These are phyloP conservation scores for Amia ocellicauda DNA, from an alignment of 2,113 vertebrate genomes.

Conservation along the genomic window DNA sequence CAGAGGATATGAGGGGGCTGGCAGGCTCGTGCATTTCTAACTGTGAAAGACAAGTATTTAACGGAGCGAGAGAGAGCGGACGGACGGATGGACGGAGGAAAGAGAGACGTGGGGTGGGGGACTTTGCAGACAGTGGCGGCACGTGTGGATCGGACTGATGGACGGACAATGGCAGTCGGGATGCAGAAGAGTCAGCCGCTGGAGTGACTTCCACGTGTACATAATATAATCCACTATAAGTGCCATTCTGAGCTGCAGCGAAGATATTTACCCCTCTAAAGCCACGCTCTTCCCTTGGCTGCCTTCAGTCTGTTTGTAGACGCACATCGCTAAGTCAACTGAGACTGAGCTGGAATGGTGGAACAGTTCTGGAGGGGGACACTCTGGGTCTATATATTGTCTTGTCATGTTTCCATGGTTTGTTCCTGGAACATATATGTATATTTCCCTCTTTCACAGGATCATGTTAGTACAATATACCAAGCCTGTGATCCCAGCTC, in stretches of 20 bases:
- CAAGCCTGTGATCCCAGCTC: too few species aligned
- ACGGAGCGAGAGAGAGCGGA: not conserved
- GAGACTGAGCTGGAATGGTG: too few species aligned
- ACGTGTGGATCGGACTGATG: not conserved
- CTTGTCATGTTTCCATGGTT: not conserved
- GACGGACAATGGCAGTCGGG: not conserved
- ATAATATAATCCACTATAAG: not conserved
- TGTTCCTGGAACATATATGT: not conserved
- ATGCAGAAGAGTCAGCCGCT: not conserved
- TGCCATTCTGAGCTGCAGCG: conserved; percentile 8
- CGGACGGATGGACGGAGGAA: not conserved
- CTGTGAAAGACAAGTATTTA: conserved; percentile 10
- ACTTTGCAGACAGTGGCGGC: not conserved
- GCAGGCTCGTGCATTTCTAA: not conserved
- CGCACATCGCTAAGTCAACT: too few species aligned
- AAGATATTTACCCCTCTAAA: not conserved
- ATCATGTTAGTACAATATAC: too few species aligned
- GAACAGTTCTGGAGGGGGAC: too few species aligned
- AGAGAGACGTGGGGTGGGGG: not conserved
- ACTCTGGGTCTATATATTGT: not conserved
- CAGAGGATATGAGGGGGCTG: conserved; percentile 83
- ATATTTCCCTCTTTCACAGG: not conserved
- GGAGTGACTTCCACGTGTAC: not conserved
- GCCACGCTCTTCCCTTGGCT: not conserved
- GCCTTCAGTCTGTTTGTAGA: not conserved